Evolutionary conservation across 2,888 invertebrate species (phyloP), one percentile per base, ranked within the genome.

Genomic region (Scaptomyza cyrtandrae): DNA sequence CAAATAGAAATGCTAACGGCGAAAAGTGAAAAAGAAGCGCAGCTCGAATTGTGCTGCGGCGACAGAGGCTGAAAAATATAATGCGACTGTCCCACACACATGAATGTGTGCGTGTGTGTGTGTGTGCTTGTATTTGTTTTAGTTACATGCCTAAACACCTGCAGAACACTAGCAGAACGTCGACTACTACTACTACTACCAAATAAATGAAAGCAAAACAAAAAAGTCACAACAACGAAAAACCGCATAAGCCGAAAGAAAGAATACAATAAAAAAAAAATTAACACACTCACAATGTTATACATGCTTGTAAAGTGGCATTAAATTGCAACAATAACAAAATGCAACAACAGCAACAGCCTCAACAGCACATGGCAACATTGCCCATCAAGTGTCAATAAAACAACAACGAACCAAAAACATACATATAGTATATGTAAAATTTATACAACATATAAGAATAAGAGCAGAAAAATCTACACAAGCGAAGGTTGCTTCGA

Each of bases 281-380:
- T 24, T 29, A 14, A 39, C 33, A 56, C 65, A 70, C 50, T 69
- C 60, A 55, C 79, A 76, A 75, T 79, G 79, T 71, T 79, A 63
- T 58, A 79, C 79, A 75, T 66, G 64, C 71, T 66, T 75, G 76
- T 79, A 75, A 82, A 79, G 68, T 75, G 79, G 71, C 71, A 82
- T 86, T 75, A 71, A 82, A 82, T 71, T 79, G 68, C 80, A 75
- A 79, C 80, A 79, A 77, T 72, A 77, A 75, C 68, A 72, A 72
- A 62, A 75, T 31, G 49, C 53, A 57, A 66, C 49, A 65, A 24
- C 63, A 46, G 13, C 56, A 57, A 16, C 52, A 65, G 37, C 37
- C 7, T 14, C 41, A 57, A 65, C 37, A 68, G 39, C 66, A 61
- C 64, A 74, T 60, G 70, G 54, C 55, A 62, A 57, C 61, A 65